Evolutionary conservation across 2,888 invertebrate genomes (phyloP), one percentile per base, ranked within the genome.

Genomic region (Chalcosyrphus nemorum): DNA sequence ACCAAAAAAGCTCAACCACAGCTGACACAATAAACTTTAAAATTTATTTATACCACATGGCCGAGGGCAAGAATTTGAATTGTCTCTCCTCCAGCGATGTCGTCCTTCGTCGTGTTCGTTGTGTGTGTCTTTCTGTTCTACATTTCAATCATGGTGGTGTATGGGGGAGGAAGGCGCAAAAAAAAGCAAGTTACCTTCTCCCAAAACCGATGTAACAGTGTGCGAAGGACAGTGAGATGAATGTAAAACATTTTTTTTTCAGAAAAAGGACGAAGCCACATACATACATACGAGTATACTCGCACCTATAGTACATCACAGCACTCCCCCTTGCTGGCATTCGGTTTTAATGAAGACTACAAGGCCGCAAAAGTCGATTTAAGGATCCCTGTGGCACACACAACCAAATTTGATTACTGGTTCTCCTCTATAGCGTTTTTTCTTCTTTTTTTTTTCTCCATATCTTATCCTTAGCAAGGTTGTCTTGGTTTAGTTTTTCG

Each of bases 31-130:
- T 66, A 76, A 76, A 76, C 66, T 68, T 68, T 57, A 45, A 76
- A 76, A 76, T 76, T 76, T 76, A 76, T 76, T 68, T 76, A 59
- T 66, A 66, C 76, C 76, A 59, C 76, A 59, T 66, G 59, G 29
- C 66, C 13, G 50, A 11, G 41, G 59, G 57, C 32, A 35, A 41
- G 29, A 66, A 76, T 66, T 66, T 59, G 66, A 68, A 68, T 68
- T 66, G 76, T 68, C 65, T 38, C 38, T 38, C 2, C 13, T 50
- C 65, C 15, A 61, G 45, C 11, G 4, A 45, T 32, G 61, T 61
- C 43, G 61, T 61, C 43, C 61, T 45, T 61, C n/a, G 43, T n/a
- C n/a, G 4, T 13, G 15, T 13, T n/a, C 54, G 43, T 17, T 35
- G 7, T 21, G 29, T 35, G 7, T 21, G 29, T 24, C 32, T 41